A percentile compares a stretch with the other conserved stretches of the same genome.
Conservation (phyloP, 2,888 invertebrate species). For the Dynastes maya region DNA sequence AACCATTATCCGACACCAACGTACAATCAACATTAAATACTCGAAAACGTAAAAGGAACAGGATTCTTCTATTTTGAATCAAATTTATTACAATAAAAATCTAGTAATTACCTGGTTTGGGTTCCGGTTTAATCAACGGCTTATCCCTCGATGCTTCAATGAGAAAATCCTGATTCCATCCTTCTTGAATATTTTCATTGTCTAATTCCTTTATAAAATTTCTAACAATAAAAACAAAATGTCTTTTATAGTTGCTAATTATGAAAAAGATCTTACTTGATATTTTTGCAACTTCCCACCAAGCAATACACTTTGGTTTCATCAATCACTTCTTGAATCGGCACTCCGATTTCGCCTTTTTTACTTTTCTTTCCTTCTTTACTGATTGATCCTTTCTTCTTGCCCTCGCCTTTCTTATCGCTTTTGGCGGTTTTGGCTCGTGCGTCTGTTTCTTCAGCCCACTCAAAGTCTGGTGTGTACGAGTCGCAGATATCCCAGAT, state of each 20-base stretch:
- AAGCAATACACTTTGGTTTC: constrained; percentile 41
- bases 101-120: constrained; percentile 59
- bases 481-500: constrained; percentile 62
- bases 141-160: constrained; percentile 67
- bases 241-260: constrained; percentile 18
- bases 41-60: too few species aligned
- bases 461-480: constrained; percentile 57
- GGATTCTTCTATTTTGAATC: too few species aligned
- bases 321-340: constrained; percentile 40
- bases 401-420: constrained; percentile 17
- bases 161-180: constrained; percentile 66
- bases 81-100: constrained; percentile 2
- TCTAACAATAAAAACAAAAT: constrained; percentile 47
- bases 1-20: too few species aligned
- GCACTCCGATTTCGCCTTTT: constrained; percentile 52
- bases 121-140: constrained; percentile 65
- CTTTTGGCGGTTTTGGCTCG: not conserved
- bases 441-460: constrained; percentile 54
- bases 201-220: constrained; percentile 53
- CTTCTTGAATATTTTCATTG: constrained; percentile 64
- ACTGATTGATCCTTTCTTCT: constrained; percentile 23
- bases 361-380: constrained; percentile 36
- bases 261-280: constrained; percentile 15
- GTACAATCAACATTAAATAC: too few species aligned
- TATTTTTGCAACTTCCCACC: constrained; percentile 41